Percentiles rank a stretch among this genome's conserved stretches.
Evolutionary conservation across 2,888 invertebrate species (phyloP).

Genomic region (Cynaeus angustus): DNA sequence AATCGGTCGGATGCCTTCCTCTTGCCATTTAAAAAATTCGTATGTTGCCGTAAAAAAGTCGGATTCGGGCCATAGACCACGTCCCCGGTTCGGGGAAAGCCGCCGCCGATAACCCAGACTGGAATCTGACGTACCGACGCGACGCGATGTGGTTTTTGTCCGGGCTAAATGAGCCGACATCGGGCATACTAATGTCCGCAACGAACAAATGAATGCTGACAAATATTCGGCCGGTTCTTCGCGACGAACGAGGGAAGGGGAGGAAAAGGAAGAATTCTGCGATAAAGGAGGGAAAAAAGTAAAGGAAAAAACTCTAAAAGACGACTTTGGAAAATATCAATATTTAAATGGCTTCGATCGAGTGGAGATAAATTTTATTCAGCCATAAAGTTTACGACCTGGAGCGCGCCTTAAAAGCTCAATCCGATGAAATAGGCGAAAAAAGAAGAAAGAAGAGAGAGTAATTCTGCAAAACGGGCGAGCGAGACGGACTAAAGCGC

Average conservation of each 20-base stretch:
- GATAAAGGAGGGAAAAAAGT: not conserved
- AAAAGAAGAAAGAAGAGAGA: conserved; percentile 7
- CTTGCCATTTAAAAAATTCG: conserved; percentile 56
- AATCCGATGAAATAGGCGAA: conserved; percentile 21
- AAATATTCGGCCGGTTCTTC: conserved; percentile 62
- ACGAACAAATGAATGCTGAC: conserved; percentile 62
- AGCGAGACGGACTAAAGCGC: too few relatives aligned
- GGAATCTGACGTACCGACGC: conserved; percentile 56
- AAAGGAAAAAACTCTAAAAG: conserved; percentile 13
- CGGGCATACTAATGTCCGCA: conserved; percentile 63
- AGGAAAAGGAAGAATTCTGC: not conserved
- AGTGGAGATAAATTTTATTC: conserved; percentile 35
- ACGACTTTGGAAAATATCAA: conserved; percentile 34
- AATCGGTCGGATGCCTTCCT: conserved; percentile 64
- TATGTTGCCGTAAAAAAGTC: conserved; percentile 52
- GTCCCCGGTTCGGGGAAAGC: conserved; percentile 61
- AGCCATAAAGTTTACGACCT: conserved; percentile 30
- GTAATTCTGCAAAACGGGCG: conserved; percentile 11
- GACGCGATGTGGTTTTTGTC: conserved; percentile 55
- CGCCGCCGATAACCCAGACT: conserved; percentile 61
- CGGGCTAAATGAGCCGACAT: conserved; percentile 57
- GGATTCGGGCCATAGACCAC: conserved; percentile 60
- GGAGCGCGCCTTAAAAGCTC: conserved; percentile 35
- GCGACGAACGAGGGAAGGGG: conserved; percentile 7
- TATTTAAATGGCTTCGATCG: conserved; percentile 33